Conservation (phyloP, 1,140 invertebrate genomes). For the Sycophaga agraensis region DNA sequence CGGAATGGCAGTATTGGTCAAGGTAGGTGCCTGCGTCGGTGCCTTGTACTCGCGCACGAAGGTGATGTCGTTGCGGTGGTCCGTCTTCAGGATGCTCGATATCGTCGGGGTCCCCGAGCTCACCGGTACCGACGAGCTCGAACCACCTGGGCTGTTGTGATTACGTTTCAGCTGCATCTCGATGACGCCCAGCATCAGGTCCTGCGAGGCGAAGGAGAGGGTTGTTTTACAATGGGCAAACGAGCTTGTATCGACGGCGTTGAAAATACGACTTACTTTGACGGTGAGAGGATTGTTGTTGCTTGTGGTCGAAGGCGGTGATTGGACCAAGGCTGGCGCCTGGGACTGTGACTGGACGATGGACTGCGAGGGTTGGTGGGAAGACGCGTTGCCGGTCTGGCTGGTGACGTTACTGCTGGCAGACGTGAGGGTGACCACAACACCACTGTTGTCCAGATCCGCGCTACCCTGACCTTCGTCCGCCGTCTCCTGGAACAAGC, state of each 20-base stretch:
- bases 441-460: conserved; percentile 48
- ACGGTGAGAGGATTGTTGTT: conserved; percentile 66
- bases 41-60: conserved; percentile 60
- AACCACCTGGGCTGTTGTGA: conserved; percentile 52
- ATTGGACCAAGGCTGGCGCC: conserved; percentile 52
- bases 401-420: conserved; percentile 29
- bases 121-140: conserved; percentile 41
- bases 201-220: conserved; percentile 44
- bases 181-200: conserved; percentile 75
- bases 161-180: conserved; percentile 72
- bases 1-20: conserved; percentile 46
- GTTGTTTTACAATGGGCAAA: too few relatives aligned
- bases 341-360: conserved; percentile 43
- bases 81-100: conserved; percentile 65
- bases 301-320: conserved; percentile 54
- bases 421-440: conserved; percentile 41
- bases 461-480: conserved; percentile 70
- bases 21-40: conserved; percentile 30
- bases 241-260: too few relatives aligned
- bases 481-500: conserved; percentile 72
- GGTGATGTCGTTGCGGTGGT: conserved; percentile 58
- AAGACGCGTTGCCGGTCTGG: conserved; percentile 36
- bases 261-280: conserved; percentile 49
- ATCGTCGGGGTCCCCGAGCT: conserved; percentile 65
- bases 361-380: conserved; percentile 34